Base-by-base conservation (phyloP, 2,113 vertebrate species). In the Hyaena hyaena region DNA sequence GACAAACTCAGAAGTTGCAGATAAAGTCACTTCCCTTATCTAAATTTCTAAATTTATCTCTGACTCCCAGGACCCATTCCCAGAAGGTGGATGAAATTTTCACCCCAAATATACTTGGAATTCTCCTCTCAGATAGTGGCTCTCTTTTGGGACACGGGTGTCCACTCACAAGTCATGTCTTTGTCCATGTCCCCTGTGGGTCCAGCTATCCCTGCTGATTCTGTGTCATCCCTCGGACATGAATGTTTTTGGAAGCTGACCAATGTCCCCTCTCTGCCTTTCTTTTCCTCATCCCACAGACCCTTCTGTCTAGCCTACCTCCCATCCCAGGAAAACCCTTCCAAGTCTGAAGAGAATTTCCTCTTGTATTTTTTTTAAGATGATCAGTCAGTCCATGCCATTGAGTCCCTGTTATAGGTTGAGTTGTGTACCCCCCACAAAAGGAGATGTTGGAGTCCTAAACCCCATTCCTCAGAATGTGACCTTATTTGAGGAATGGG, bases 21-120 rank as follows among this genome's bases (percentile, higher is more conserved):
- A 93, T 92, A 91, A 73, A 35, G 74, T 5, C 61, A 63, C 6
- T 43, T 88, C 66, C 43, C 95, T 48, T 65, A 50, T 84, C 15
- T 39, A 84, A 83, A 69, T 87, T 88, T 90, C 50, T 74, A 85
- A 95, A 53, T 96, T 76, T 90, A 93, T 77, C 69, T 81, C 39
- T 63, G 33, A 85, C 15, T 94, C 80, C 77, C 21, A 89, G 63
- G 58, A 77, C 31, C 35, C 35, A 82, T 82, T 71, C 73, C 58
- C 65, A 97, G 86, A 58, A 96, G 28, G 33, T 66, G 45, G 39
- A 91, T 88, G 55, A 93, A 88, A 66, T 76, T 26, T 23, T 95
- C 23, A 58, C 26, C n/a, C 61, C 86, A 39, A 6, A 63, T 86
- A 68, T 39, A 93, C 43, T 61, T 68, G 21, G 79, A 71, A 35